Percentiles rank a stretch among this genome's conserved stretches.
Conservation (phyloP, 2,797 vertebrate species). For the Melanotaenia boesemani region DNA sequence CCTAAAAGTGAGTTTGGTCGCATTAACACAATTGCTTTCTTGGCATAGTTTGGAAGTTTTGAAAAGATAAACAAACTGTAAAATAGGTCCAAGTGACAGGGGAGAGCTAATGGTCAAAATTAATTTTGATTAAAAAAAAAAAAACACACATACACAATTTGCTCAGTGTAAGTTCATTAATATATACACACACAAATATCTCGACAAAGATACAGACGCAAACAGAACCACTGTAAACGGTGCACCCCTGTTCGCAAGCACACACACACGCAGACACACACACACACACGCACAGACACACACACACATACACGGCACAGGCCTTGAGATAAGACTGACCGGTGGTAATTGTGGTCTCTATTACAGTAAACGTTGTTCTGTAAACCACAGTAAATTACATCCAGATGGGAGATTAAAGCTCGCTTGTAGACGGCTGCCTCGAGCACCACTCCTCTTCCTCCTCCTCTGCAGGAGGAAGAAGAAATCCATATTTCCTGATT, state of each 20-base stretch:
- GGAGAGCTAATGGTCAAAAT: conserved; percentile 53
- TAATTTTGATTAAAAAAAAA: conserved; percentile 57
- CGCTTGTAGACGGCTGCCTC: conserved; percentile 79
- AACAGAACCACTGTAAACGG: conserved; percentile 51
- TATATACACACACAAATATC: conserved; percentile 69
- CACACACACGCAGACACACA: conserved; percentile 63
- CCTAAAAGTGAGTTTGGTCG: conserved; percentile 11
- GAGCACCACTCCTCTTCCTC: conserved; percentile 72
- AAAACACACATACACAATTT: conserved; percentile 61
- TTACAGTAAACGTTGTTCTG: conserved; percentile 87
- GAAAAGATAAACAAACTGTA: conserved; percentile 21
- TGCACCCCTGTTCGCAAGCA: conserved; percentile 47
- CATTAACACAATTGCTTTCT: conserved; percentile 21
- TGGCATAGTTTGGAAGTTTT: background rate
- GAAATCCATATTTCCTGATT: conserved; percentile 89
- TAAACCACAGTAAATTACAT: conserved; percentile 87
- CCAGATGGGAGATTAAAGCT: conserved; percentile 89
- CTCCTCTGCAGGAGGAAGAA: conserved; percentile 73
- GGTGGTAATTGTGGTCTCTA: conserved; percentile 86
- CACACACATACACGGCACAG: conserved; percentile 68
- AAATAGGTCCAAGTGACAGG: conserved; percentile 42
- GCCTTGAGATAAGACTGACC: conserved; percentile 81
- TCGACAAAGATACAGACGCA: conserved; percentile 55
- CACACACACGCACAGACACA: conserved; percentile 61
- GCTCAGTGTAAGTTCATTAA: conserved; percentile 73